These are phyloP conservation scores for Drosophila prostipennis DNA, from an alignment of 2,888 invertebrate genomes.

Conservation along the genomic window DNA sequence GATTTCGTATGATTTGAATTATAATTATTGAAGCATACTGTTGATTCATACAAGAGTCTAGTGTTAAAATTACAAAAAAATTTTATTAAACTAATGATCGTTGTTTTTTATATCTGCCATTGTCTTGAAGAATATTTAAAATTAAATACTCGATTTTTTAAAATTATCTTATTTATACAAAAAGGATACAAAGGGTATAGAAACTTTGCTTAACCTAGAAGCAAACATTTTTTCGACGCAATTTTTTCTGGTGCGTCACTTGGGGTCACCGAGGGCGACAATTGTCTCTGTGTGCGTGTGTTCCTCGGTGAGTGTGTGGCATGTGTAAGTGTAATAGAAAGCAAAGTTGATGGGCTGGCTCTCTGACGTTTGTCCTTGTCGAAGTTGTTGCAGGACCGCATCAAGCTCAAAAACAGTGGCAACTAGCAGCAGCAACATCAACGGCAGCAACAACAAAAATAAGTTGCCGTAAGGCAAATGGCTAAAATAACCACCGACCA, in stretches of 20 bases:
- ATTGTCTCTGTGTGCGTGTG: conserved; percentile 64
- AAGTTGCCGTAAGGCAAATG: conserved; percentile 73
- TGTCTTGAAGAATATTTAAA: too few relatives aligned
- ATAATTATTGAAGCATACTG: too few relatives aligned
- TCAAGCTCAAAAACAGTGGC: conserved; percentile 40
- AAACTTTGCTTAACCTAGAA: background rate
- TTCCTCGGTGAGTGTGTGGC: conserved; percentile 61
- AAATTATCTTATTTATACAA: too few relatives aligned
- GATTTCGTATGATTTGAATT: too few relatives aligned
- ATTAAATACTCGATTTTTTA: too few relatives aligned
- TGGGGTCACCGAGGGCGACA: conserved; percentile 74
- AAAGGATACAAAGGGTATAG: background rate
- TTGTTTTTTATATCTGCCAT: too few relatives aligned
- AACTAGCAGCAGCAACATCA: conserved; percentile 35
- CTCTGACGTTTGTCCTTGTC: conserved; percentile 42
- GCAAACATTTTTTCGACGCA: conserved; percentile 15
- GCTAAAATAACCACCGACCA: conserved; percentile 75
- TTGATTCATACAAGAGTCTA: too few relatives aligned
- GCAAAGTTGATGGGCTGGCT: conserved; percentile 71
- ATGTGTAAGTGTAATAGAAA: conserved; percentile 79
- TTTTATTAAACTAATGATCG: too few relatives aligned
- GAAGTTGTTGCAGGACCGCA: conserved; percentile 62
- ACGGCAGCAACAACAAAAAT: conserved; percentile 22
- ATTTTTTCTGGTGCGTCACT: conserved; percentile 37
- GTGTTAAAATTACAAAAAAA: too few relatives aligned